Conservation (phyloP, 1,140 invertebrate genomes). For the Potamilus streckersoni region DNA sequence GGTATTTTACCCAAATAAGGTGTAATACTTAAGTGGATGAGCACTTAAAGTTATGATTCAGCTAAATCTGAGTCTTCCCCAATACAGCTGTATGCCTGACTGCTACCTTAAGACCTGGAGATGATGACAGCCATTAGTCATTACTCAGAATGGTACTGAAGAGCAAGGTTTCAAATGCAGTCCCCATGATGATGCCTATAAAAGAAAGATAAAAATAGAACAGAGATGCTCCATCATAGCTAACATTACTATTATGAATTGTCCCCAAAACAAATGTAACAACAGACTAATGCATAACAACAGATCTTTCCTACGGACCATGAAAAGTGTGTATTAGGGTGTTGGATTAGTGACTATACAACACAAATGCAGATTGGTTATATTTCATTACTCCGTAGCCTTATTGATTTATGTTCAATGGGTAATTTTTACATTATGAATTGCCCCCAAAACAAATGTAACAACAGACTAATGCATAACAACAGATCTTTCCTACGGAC, state of each 20-base stretch:
- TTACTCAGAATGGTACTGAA: constrained; percentile 44
- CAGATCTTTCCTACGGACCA: neutral
- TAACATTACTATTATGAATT: neutral
- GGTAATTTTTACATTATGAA: neutral
- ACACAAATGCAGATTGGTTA: too few relatives aligned
- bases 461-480: neutral
- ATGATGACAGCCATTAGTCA: too few relatives aligned
- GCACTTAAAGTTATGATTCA: too few relatives aligned
- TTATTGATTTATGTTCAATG: too few relatives aligned
- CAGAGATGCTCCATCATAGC: neutral
- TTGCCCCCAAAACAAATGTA: neutral
- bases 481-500: neutral
- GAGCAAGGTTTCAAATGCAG: constrained; percentile 46
- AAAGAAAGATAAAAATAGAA: constrained; percentile 7
- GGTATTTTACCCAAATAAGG: too few relatives aligned
- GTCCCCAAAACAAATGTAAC: neutral
- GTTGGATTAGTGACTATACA: neutral
- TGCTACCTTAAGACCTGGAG: too few relatives aligned
- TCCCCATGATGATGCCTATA: constrained; percentile 50
- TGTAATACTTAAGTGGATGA: too few relatives aligned
- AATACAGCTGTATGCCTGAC: too few relatives aligned
- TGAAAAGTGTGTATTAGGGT: neutral
- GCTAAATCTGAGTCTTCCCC: too few relatives aligned
- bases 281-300: neutral
- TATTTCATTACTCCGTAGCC: too few relatives aligned